phyloP scores from a whole-genome alignment of 2,888 invertebrate genomes.

The Teleogryllus oceanicus region DNA sequence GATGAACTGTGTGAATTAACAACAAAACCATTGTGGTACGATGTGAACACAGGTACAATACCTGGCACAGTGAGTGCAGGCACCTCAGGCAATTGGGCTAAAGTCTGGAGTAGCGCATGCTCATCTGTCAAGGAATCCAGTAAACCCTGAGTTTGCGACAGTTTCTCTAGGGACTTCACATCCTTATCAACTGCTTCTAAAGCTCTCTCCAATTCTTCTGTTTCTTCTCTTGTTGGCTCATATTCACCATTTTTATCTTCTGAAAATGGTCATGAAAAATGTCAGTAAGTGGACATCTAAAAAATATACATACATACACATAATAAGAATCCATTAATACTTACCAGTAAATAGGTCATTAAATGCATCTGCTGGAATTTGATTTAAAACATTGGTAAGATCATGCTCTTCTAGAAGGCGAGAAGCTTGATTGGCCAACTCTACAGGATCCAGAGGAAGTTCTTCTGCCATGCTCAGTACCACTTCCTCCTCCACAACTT shows the following conservation, averaged over 20 bases:
- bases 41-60: slow-evolving; percentile 33
- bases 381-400: slow-evolving; percentile 72
- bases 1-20: slow-evolving; percentile 26
- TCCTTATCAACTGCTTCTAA: slow-evolving; percentile 73
- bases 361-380: slow-evolving; percentile 76
- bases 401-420: slow-evolving; percentile 69
- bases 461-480: slow-evolving; percentile 56
- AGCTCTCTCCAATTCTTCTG: slow-evolving; percentile 83
- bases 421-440: slow-evolving; percentile 61
- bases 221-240: slow-evolving; percentile 73
- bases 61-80: slow-evolving; percentile 29
- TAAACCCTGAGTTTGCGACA: slow-evolving; percentile 58
- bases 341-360: slow-evolving; percentile 75
- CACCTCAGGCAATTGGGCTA: slow-evolving; percentile 52
- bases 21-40: slow-evolving; percentile 35
- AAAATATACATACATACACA: slow-evolving; percentile 25
- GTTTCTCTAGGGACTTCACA: slow-evolving; percentile 65
- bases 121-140: slow-evolving; percentile 62
- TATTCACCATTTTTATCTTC: slow-evolving; percentile 67
- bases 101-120: slow-evolving; percentile 50
- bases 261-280: slow-evolving; percentile 23
- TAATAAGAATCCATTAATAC: slow-evolving; percentile 32
- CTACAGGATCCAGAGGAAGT: slow-evolving; percentile 53
- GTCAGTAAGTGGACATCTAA: not conserved
- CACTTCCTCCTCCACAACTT: slow-evolving; percentile 58